Base-by-base conservation (phyloP, 1,140 invertebrate genomes). In the Stenopsyche tienmushanensis region DNA sequence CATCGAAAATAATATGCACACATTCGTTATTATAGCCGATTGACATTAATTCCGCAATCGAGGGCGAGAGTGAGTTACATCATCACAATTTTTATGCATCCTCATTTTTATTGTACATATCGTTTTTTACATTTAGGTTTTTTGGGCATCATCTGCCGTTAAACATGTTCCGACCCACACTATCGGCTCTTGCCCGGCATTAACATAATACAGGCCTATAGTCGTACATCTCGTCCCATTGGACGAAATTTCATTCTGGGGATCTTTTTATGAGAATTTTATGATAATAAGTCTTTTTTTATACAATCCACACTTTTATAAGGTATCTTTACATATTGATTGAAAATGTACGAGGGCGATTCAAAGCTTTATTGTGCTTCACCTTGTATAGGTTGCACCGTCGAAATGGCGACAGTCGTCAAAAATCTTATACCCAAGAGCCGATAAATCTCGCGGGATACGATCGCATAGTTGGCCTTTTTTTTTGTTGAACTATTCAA, bases 191-290 rank as follows among this genome's bases (percentile, higher is more conserved):
- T 41, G 15, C 54, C 45, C 34, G 64, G 49, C 59, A 69, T 69
- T 69, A 69, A 66, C 67, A 69, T 69, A 69, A 69, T 69, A 65
- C 67, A 60, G 57, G 57, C 57, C 57, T 69, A 65, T 69, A 60
- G 25, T 34, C 64, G 47, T 60, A 65, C 64, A 64, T 69, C 64
- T 62, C 64, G 49, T 65, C 64, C 67, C 62, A 65, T 65, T 69
- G 63, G 67, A 66, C 63, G 62, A 59, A 65, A 66, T 57, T 68
- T 69, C 52, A 55, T 21, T 69, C 45, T 59, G 67, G 67, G 67
- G 67, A 45, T 69, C 67, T 65, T 52, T 70, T 70, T 70, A 70
- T 70, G 67, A 62, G 64, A 54, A 70, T 66, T 70, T 70, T 70
- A 70, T 66, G 64, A 59, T 70, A 69, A 66, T 70, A 20, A 23